These are phyloP conservation scores for Patella vulgata DNA, from an alignment of 1,140 invertebrate species.

Conservation along the genomic window DNA sequence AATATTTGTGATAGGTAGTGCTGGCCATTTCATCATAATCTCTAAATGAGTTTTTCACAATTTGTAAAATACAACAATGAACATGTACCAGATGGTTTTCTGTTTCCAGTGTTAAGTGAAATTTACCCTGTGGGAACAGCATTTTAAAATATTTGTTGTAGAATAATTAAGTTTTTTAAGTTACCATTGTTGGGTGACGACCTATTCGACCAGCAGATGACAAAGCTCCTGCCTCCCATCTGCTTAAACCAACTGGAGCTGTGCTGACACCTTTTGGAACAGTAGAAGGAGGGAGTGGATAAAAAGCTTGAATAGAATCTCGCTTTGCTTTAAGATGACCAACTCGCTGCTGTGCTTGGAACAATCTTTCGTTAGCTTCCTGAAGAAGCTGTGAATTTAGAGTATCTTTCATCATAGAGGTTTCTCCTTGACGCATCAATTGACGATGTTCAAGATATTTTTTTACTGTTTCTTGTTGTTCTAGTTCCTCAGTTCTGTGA, in stretches of 20 bases:
- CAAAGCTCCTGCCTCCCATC: conserved; percentile 40
- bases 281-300: conserved; percentile 41
- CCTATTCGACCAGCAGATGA: conserved; percentile 36
- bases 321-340: conserved; percentile 50
- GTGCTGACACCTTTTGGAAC: conserved; percentile 24
- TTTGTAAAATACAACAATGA: too few relatives aligned
- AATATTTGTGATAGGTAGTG: too few relatives aligned
- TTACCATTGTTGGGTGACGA: conserved; percentile 40
- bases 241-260: conserved; percentile 31
- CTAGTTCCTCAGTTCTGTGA: conserved; percentile 35
- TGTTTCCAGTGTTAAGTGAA: too few relatives aligned
- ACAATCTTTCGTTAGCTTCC: conserved; percentile 57
- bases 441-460: conserved; percentile 62
- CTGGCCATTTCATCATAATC: too few relatives aligned
- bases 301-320: conserved; percentile 49
- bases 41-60: too few relatives aligned
- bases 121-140: too few relatives aligned
- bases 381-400: conserved; percentile 57
- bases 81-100: too few relatives aligned
- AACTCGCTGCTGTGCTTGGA: conserved; percentile 52
- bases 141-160: too few relatives aligned
- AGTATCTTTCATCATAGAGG: conserved; percentile 49
- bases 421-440: conserved; percentile 61
- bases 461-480: conserved; percentile 59
- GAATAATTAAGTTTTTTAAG: conserved; percentile 2